Percentiles rank a stretch among this genome's conserved stretches.
Evolutionary conservation across 2,888 invertebrate species (phyloP).

Genomic region (Tetramorium bicarinatum): DNA sequence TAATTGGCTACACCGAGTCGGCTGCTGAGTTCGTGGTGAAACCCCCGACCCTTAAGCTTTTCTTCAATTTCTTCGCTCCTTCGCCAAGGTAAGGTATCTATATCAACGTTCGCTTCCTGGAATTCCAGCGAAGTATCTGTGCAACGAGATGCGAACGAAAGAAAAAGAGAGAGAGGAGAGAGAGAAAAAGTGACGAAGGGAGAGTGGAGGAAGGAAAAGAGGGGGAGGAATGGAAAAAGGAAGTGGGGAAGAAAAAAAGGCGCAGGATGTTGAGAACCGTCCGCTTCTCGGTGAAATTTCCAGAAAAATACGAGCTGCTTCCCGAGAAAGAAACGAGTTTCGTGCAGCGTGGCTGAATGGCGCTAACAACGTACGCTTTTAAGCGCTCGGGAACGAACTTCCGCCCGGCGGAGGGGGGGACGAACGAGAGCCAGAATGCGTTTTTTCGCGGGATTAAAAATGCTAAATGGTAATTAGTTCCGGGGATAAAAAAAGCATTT

Average conservation of each 20-base stretch:
- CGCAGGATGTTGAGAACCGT: constrained; percentile 69
- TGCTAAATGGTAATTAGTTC: constrained; percentile 85
- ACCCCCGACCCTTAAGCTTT: constrained; percentile 77
- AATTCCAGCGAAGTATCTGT: constrained; percentile 52
- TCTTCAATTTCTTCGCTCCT: constrained; percentile 79
- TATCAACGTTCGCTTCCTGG: constrained; percentile 62
- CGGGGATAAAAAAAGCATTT: constrained; percentile 82
- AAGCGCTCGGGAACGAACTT: constrained; percentile 72
- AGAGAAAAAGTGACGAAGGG: constrained; percentile 1
- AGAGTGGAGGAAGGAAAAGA: not conserved
- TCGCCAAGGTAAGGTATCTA: constrained; percentile 65
- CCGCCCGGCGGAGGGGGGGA: constrained; percentile 64
- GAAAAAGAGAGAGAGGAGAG: not conserved
- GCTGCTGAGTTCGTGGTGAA: constrained; percentile 76
- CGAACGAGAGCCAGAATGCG: constrained; percentile 68
- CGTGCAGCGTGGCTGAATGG: constrained; percentile 70
- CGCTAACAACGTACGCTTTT: constrained; percentile 76
- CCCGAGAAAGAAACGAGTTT: constrained; percentile 68
- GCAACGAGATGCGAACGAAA: constrained; percentile 44
- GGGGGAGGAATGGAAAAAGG: not conserved
- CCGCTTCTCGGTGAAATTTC: constrained; percentile 74
- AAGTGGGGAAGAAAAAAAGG: constrained; percentile 33
- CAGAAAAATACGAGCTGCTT: constrained; percentile 78
- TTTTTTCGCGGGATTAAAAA: constrained; percentile 83
- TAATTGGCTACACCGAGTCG: constrained; percentile 83